Conservation (phyloP, 2,113 vertebrate species). For the Setophaga kirtlandii region DNA sequence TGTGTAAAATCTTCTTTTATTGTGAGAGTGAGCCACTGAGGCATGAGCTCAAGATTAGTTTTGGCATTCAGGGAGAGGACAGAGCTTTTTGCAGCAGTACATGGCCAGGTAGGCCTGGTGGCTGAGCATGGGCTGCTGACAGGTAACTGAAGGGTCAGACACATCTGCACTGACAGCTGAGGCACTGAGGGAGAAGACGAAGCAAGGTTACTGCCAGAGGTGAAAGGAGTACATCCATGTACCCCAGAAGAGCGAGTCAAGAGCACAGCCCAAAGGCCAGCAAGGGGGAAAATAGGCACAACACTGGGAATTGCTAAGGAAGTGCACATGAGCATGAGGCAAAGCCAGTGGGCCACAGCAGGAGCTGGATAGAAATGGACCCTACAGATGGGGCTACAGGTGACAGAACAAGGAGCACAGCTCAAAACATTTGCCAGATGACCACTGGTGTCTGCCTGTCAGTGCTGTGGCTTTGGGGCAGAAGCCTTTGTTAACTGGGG, state of each 20-base stretch:
- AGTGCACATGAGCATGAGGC: fast-evolving
- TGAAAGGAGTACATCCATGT: neutral
- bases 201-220: neutral
- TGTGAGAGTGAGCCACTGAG: neutral
- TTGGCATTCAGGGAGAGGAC: neutral
- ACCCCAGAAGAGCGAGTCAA: neutral
- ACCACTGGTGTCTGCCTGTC: neutral
- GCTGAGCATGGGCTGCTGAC: neutral
- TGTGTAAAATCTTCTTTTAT: neutral
- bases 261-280: neutral
- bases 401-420: neutral
- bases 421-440: neutral
- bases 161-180: neutral
- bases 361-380: neutral
- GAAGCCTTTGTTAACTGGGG: neutral
- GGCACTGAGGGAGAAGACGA: neutral
- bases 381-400: neutral
- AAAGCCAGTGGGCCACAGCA: neutral
- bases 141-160: neutral
- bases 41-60: neutral
- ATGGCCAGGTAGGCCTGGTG: neutral
- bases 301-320: neutral
- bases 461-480: neutral
- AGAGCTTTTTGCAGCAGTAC: neutral
- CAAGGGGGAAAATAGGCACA: neutral